These are phyloP conservation scores for Patella pellucida DNA, from an alignment of 2,888 invertebrate species.

Conservation along the genomic window DNA sequence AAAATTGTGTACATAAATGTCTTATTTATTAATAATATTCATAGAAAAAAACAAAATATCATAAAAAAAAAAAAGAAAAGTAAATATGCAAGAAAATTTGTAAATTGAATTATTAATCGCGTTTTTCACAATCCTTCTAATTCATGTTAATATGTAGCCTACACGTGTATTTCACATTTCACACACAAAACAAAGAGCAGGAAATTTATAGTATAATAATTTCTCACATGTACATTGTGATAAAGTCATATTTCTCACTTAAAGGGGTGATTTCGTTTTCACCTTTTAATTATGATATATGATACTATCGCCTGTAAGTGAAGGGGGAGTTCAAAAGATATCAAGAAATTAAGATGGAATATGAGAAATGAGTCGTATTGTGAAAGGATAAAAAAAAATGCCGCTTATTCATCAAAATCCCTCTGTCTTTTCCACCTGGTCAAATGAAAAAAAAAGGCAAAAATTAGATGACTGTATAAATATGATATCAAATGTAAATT, in stretches of 20 bases:
- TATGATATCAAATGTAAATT: slow-evolving; percentile 4
- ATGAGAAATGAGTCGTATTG: neutral
- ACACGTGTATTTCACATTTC: too few relatives aligned
- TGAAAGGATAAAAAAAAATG: neutral
- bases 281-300: slow-evolving; percentile 2
- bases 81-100: too few relatives aligned
- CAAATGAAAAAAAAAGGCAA: neutral
- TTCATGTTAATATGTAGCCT: too few relatives aligned
- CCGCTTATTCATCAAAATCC: slow-evolving; percentile 11
- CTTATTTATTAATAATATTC: too few relatives aligned
- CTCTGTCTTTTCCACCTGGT: neutral
- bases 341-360: neutral
- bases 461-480: neutral
- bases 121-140: too few relatives aligned
- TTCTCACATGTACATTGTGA: too few relatives aligned
- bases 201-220: too few relatives aligned
- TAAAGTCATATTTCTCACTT: neutral
- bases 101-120: too few relatives aligned
- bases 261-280: neutral
- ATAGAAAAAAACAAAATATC: too few relatives aligned
- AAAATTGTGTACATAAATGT: too few relatives aligned
- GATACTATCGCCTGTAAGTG: neutral
- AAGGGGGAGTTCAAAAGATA: neutral
- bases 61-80: too few relatives aligned
- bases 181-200: too few relatives aligned